These are phyloP conservation scores for Novumbra hubbsi DNA, from an alignment of 2,797 vertebrate species.

Conservation along the genomic window DNA sequence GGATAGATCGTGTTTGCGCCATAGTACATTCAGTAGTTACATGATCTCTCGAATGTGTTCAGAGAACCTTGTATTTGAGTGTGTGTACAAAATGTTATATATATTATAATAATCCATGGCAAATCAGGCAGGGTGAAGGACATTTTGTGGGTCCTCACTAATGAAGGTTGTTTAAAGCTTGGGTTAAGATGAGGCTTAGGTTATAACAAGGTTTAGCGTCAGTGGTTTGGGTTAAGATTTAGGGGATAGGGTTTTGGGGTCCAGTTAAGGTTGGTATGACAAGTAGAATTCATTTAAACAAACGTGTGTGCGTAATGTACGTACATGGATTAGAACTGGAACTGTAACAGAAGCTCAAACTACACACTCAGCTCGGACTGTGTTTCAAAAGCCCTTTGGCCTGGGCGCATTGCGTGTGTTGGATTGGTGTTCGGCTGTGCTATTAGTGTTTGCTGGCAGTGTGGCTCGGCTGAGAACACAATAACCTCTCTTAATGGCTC, in stretches of 20 bases:
- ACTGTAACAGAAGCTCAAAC: background rate
- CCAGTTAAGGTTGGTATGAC: too few relatives aligned
- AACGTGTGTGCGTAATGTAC: background rate
- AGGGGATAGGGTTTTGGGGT: too few relatives aligned
- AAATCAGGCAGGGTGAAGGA: too few relatives aligned
- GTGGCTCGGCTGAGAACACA: conserved; percentile 46
- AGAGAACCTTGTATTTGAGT: background rate
- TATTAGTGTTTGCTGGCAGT: conserved; percentile 61
- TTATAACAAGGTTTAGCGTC: too few relatives aligned
- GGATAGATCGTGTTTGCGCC: background rate
- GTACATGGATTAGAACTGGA: background rate
- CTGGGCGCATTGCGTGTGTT: conserved; percentile 46
- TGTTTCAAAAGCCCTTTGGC: conserved; percentile 19
- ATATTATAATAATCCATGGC: too few relatives aligned
- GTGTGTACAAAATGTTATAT: background rate
- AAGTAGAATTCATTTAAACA: too few relatives aligned
- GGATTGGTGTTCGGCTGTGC: conserved; percentile 47
- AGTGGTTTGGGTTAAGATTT: too few relatives aligned
- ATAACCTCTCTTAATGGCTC: conserved; percentile 59
- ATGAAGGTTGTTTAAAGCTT: too few relatives aligned
- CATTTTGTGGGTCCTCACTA: too few relatives aligned
- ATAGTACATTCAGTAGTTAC: too few relatives aligned
- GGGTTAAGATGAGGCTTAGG: too few relatives aligned
- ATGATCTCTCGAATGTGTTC: background rate
- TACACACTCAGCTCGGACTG: background rate